Evolutionary conservation across 2,888 invertebrate species (phyloP), one percentile per base, ranked within the genome.

Genomic region (Galeruca laticollis): DNA sequence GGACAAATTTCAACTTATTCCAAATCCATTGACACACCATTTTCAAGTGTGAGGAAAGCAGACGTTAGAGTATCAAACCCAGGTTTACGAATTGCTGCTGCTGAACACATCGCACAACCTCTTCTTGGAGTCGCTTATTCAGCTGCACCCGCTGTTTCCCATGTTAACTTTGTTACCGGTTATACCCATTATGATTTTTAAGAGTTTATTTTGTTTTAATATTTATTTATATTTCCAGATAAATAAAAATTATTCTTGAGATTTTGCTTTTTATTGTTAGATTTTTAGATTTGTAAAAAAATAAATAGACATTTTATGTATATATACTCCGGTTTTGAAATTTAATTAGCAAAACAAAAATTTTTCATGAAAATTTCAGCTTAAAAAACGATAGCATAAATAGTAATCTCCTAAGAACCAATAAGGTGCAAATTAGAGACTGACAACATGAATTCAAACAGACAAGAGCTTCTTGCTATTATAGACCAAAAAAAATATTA

Each of bases 11-110:
- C 92, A 15, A 91, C 91, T 59, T 90, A 90, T 84, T 87, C 89
- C 18, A 93, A 92, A 83, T 89, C 90, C 72, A 88, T 92, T 77
- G 90, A 91, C 83, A 92, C 92, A 2, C 92, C 93, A 9, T 92
- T 89, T 87, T 92, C 91, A 60, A 91, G 90, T 81, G 91, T 91
- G 54, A 89, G 90, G 80, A 92, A 92, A 81, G 86, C 90, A 26
- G 91, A 92, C 80, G 89, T 92, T 35, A 89, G 92, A n/a, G 90
- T 92, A 21, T 90, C 89, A 85, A 92, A 91, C 84, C 90, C 90
- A 13, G 90, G 90, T 18, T 72, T 87, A 11, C 80, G 79, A 49
- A 63, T 79, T 21, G 76, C 79, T 21, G 70, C 75, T 59, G 72
- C 87, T 26, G 43, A 76, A 62, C 73, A 73, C 35, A 75, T 72